Evolutionary conservation across 2,797 vertebrate genomes (phyloP).

Genomic region (Acipenser ruthenus): DNA sequence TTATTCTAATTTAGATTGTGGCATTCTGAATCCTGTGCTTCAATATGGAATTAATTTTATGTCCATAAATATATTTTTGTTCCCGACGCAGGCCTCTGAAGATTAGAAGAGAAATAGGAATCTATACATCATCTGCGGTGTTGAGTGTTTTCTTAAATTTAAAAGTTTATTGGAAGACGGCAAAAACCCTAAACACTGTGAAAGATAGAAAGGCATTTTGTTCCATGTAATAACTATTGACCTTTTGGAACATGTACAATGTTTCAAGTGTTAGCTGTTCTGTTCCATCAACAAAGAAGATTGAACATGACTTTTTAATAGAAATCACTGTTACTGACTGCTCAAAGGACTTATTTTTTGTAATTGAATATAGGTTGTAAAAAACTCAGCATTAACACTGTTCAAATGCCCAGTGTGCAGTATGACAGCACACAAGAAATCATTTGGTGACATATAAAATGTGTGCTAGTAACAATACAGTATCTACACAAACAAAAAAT

Average conservation of each 20-base stretch:
- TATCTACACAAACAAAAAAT: no score
- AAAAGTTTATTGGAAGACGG: neutral
- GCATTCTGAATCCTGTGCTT: constrained; percentile 6
- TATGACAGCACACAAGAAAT: no score
- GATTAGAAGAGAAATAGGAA: neutral
- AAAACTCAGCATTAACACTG: constrained; percentile 39
- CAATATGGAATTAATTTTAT: constrained; percentile 14
- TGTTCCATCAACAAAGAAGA: constrained; percentile 71
- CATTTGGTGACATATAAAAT: no score
- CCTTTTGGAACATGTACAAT: constrained; percentile 64
- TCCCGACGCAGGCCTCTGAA: neutral
- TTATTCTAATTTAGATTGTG: constrained; percentile 12
- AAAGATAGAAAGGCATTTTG: constrained; percentile 71
- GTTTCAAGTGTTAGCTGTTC: constrained; percentile 69
- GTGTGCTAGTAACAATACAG: no score
- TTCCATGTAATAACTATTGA: constrained; percentile 74
- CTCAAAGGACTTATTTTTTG: constrained; percentile 66
- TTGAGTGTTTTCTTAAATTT: neutral
- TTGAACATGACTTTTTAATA: constrained; percentile 77
- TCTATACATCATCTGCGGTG: neutral
- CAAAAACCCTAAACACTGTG: constrained; percentile 62
- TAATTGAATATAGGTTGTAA: constrained; percentile 57
- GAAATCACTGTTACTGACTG: constrained; percentile 67
- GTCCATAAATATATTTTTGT: constrained; percentile 12
- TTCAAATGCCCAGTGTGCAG: neutral